Base-by-base conservation (phyloP, 2,113 vertebrate genomes). In the Pteruthius melanotis region DNA sequence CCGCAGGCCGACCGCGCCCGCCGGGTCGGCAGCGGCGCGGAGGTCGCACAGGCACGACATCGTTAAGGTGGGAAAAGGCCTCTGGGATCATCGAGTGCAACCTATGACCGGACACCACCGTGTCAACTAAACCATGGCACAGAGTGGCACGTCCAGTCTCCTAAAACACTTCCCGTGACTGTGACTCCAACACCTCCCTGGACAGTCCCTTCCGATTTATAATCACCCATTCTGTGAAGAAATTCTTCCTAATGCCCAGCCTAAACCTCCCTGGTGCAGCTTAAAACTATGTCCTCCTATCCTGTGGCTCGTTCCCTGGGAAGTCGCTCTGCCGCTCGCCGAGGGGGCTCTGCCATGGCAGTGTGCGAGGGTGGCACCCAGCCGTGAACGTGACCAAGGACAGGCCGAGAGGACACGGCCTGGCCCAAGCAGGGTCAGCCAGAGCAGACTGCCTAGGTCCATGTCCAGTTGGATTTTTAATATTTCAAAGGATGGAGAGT, bases 291-390 rank as follows among this genome's bases (percentile, higher is more conserved):
- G 26, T 45, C 3, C 9, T 49, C 30, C 44, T 35, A 1, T 64
- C 9, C 21, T 31, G 28, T n/a, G 9, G 6, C 42, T 57, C 14
- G 24, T 21, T 71, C 16, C 33, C 26, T 50, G 60, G 39, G 44
- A 24, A 28, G 45, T 24, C 15, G 5, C 27, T 12, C 2, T 0
- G 11, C 15, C 1, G 0, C 10, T 42, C 2, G 4, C 47, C 3
- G 5, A 4, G 2, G 8, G 26, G 15, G 4, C 1, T 3, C 13
- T 19, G 84, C 69, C 54, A 0, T 13, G 64, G 10, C 26, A 2
- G 56, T 2, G 47, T 6, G 28, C 2, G n/a, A 24, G 60, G 33
- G 23, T 39, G 39, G 27, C 16, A 13, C 2, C 56, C 45, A 8
- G n/a, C 9, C 14, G 0, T 31, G 44, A 5, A 24, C 6, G 28